Base-by-base conservation (phyloP, 1,140 invertebrate species). In the Akabosia matsudoensis region DNA sequence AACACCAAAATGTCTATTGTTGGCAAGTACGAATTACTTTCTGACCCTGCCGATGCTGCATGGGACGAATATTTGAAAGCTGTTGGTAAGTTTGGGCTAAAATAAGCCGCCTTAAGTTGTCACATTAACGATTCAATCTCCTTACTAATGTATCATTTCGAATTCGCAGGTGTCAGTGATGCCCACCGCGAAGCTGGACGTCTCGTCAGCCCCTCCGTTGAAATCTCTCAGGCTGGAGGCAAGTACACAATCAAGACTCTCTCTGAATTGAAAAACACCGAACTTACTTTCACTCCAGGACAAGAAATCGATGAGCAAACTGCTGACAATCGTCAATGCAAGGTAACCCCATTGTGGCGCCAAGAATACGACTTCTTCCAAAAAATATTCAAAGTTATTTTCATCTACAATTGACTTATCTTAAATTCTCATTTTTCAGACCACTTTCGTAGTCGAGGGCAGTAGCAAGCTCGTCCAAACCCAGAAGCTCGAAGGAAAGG, bases 371-470 rank as follows among this genome's bases (percentile, higher is more conserved):
- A n/a, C n/a, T n/a, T n/a, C n/a, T n/a, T n/a, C n/a, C n/a, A n/a
- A n/a, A n/a, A n/a, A n/a, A n/a, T n/a, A n/a, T n/a, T n/a, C n/a
- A n/a, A n/a, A n/a, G n/a, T n/a, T n/a, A n/a, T n/a, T n/a, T n/a
- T n/a, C n/a, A n/a, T n/a, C n/a, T n/a, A n/a, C n/a, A n/a, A n/a
- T n/a, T n/a, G n/a, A n/a, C n/a, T n/a, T n/a, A n/a, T n/a, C n/a
- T n/a, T n/a, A n/a, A n/a, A n/a, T n/a, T n/a, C n/a, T 18, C 37
- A 45, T 45, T 18, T 45, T 18, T 13, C 26, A 72, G 74, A 73
- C 51, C 70, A 37, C 64, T 31, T 79, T 78, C 70, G 76, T 74
- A 24, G 22, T 72, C n/a, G 79, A 79, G n/a, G 70, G 76, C 13
- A 28, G 10, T 22, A 79, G 34, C 79, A 78, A 75, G 31, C 24